These are phyloP conservation scores for Dasypus novemcinctus DNA, from an alignment of 2,113 vertebrate genomes.

Conservation along the genomic window DNA sequence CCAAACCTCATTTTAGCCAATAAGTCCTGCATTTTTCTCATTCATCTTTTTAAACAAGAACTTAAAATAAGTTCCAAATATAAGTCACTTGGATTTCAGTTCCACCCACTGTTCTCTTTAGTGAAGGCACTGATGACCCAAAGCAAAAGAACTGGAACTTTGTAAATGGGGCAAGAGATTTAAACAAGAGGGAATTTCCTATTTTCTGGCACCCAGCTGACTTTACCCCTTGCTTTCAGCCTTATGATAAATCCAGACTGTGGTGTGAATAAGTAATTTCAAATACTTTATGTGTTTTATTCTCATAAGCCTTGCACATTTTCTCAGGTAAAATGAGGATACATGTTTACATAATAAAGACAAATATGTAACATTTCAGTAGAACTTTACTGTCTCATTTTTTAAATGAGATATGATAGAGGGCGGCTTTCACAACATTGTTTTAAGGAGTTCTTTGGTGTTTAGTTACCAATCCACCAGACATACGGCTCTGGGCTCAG, in stretches of 20 bases:
- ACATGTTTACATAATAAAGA: not conserved
- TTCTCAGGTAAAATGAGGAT: slow-evolving; percentile 1
- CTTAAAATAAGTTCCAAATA: slow-evolving; percentile 32
- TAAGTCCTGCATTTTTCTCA: not conserved
- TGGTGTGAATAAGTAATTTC: not conserved
- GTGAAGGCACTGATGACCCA: slow-evolving; percentile 29
- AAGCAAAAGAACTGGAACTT: slow-evolving; percentile 8
- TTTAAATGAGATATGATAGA: not conserved
- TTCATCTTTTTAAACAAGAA: not conserved
- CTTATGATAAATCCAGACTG: slow-evolving; percentile 27
- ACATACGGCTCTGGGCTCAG: not conserved
- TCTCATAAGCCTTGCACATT: not conserved
- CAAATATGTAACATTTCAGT: not conserved
- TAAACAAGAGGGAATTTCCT: slow-evolving; percentile 17
- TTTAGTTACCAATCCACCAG: not conserved
- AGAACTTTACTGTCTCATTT: not conserved
- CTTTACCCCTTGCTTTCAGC: slow-evolving; percentile 1
- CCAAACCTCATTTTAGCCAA: not conserved
- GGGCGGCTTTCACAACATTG: not conserved
- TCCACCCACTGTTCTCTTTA: not conserved
- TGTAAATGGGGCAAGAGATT: slow-evolving; percentile 10
- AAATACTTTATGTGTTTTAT: not conserved
- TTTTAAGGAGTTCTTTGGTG: not conserved
- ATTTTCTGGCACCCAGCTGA: slow-evolving; percentile 14
- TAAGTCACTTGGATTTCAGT: slow-evolving; percentile 32